phyloP scores from a whole-genome alignment of 1,140 invertebrate genomes.

The Branchinecta lindahli region DNA sequence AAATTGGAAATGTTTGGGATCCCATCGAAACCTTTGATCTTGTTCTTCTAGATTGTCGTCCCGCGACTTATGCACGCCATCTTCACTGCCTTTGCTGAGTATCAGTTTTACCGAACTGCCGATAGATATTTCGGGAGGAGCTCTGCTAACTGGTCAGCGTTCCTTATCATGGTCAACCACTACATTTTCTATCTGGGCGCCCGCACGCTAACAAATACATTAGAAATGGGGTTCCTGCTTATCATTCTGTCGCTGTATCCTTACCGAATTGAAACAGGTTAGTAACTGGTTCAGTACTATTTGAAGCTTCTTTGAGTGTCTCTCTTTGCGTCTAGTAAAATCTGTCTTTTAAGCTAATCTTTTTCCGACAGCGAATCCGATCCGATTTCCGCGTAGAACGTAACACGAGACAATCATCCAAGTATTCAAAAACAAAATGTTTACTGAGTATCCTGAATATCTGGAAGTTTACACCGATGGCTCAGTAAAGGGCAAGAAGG shows the following conservation, averaged over 20 bases:
- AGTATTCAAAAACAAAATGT: no score
- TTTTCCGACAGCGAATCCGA: no score
- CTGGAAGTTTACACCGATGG: no score
- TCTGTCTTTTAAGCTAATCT: no score
- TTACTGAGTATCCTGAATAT: no score
- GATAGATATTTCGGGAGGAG: background rate
- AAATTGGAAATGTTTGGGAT: no score
- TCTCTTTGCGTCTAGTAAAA: no score
- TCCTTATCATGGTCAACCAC: background rate
- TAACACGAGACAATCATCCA: no score
- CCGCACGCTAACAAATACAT: background rate
- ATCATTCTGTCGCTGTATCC: background rate
- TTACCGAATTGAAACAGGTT: background rate
- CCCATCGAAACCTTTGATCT: no score
- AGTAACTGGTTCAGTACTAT: background rate
- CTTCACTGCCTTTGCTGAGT: background rate
- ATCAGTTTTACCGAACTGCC: background rate
- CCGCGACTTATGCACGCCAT: background rate
- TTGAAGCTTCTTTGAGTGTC: no score
- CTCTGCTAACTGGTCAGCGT: background rate
- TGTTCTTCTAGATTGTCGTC: background rate
- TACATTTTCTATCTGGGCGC: background rate
- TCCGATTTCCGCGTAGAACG: no score
- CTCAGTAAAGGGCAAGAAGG: no score
- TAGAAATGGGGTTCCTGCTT: background rate